Evolutionary conservation across 2,797 vertebrate species (phyloP).

Genomic region (Rhinogobio ventralis): DNA sequence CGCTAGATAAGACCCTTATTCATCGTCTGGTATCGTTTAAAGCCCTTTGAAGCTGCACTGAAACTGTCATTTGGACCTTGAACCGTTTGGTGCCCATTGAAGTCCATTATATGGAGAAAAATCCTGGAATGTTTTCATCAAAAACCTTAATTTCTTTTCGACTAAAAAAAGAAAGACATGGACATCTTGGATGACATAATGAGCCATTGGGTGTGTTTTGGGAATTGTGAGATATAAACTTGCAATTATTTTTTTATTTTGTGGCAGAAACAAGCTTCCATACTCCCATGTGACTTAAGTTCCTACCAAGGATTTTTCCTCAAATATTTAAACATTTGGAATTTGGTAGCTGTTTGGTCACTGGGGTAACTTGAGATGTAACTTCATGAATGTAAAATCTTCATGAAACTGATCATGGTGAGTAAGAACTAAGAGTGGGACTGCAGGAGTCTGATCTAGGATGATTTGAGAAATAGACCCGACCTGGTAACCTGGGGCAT

Average conservation of each 20-base stretch:
- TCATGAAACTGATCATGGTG: background rate
- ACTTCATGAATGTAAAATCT: background rate
- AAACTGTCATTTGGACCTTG: too few species aligned
- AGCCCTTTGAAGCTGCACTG: too few species aligned
- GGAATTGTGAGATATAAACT: too few species aligned
- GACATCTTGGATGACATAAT: too few species aligned
- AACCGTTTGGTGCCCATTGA: too few species aligned
- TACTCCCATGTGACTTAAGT: background rate
- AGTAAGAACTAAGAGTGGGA: background rate
- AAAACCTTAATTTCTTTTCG: too few species aligned
- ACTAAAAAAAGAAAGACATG: too few species aligned
- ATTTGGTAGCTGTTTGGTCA: background rate
- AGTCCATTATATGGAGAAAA: too few species aligned
- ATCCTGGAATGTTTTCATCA: too few species aligned
- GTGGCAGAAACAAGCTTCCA: background rate
- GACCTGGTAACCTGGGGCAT: background rate
- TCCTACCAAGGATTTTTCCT: background rate
- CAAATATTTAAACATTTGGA: background rate
- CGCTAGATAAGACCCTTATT: too few species aligned
- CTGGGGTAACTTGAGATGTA: background rate
- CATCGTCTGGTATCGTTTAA: too few species aligned
- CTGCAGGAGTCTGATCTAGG: background rate
- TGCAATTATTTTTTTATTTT: background rate
- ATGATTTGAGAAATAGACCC: background rate
- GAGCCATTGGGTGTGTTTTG: too few species aligned